These are phyloP conservation scores for Pedionomus torquatus DNA, from an alignment of 2,113 vertebrate species.

Conservation along the genomic window DNA sequence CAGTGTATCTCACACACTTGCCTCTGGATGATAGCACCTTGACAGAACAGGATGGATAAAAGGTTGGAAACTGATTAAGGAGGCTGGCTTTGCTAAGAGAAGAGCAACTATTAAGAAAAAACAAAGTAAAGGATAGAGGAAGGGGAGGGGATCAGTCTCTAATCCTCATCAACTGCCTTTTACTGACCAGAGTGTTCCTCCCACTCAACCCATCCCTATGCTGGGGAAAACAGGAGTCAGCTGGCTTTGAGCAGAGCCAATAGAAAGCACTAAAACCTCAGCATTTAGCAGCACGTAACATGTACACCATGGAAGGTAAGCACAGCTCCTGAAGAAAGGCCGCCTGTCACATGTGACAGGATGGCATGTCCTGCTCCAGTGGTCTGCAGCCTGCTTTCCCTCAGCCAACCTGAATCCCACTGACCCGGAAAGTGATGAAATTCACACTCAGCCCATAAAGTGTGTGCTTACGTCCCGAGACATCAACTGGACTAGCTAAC, in stretches of 20 bases:
- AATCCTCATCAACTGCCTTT: background rate
- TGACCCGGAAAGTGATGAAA: background rate
- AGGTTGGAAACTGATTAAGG: background rate
- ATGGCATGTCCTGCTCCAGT: background rate
- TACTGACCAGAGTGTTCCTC: accelerated
- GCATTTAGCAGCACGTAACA: accelerated
- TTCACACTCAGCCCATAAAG: background rate
- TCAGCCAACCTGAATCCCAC: background rate
- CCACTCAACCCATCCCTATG: background rate
- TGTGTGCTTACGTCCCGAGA: background rate
- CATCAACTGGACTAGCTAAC: background rate
- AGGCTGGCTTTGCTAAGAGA: background rate
- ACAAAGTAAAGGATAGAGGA: background rate
- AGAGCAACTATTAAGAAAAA: background rate
- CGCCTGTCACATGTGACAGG: background rate
- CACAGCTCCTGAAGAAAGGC: background rate
- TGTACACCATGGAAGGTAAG: background rate
- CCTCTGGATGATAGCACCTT: background rate
- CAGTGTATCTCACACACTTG: background rate
- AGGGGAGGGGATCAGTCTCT: background rate
- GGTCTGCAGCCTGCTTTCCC: background rate
- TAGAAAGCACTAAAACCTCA: background rate
- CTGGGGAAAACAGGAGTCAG: background rate
- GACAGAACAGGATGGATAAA: background rate
- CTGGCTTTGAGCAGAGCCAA: accelerated